Percentiles rank a stretch among this genome's conserved stretches.
Conservation (phyloP, 2,113 vertebrate species). For the Rhodinocichla rosea region DNA sequence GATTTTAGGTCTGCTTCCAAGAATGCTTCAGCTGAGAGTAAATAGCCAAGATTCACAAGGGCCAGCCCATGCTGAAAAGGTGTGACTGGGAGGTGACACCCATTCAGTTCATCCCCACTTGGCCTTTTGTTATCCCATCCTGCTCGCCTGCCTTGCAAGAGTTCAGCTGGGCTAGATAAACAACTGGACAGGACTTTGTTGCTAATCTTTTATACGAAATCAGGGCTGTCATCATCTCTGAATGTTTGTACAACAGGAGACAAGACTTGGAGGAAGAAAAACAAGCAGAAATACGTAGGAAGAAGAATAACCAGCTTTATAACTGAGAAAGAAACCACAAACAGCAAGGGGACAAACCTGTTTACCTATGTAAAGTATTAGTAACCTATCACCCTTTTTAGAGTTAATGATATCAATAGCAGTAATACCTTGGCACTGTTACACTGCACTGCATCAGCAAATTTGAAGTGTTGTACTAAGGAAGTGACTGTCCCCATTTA, state of each 20-base stretch:
- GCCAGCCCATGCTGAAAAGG: not conserved
- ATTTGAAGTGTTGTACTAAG: not conserved
- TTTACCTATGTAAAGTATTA: not conserved
- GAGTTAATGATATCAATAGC: not conserved
- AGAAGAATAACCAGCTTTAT: not conserved
- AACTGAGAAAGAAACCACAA: not conserved
- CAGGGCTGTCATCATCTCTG: not conserved
- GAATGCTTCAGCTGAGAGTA: not conserved
- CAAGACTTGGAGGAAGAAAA: not conserved
- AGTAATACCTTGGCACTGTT: not conserved
- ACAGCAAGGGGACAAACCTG: not conserved
- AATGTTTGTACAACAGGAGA: not conserved
- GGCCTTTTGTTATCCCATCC: not conserved
- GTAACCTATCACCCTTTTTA: not conserved
- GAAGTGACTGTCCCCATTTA: not conserved
- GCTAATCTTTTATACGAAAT: not conserved
- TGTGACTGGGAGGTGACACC: not conserved
- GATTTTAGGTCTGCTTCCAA: not conserved
- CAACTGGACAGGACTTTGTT: not conserved
- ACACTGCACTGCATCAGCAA: not conserved
- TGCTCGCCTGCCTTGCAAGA: not conserved
- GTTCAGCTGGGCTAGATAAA: not conserved
- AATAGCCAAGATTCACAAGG: not conserved
- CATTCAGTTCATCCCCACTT: not conserved
- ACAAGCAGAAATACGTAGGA: not conserved